Base-by-base conservation (phyloP, 2,113 vertebrate species). In the Serilophus lunatus region DNA sequence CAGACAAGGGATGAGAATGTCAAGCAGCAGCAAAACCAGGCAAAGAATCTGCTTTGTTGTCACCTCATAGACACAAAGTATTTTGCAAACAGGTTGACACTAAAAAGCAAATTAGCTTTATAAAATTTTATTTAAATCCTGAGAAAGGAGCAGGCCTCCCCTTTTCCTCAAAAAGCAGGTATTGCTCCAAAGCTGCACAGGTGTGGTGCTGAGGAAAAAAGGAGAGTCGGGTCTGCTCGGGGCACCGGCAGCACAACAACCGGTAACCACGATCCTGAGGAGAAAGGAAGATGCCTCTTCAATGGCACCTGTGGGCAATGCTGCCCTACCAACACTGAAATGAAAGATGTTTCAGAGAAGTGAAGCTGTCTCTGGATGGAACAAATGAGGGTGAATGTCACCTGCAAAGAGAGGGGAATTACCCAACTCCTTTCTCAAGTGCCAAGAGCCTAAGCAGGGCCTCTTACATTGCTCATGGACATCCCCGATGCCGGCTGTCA, bases 371-470 rank as follows among this genome's bases (percentile, higher is more conserved):
- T 53, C 53, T 79, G 76, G 44, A 88, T 88, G 86, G 90, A 95
- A 94, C n/a, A 93, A 92, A 86, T 88, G 88, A 93, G 53, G 53
- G 72, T 84, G 40, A 96, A 86, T 1, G 5, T 74, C 79, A 93
- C 72, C 85, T 81, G 56, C 87, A 83, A 70, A 80, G 78, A 59
- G 60, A 8, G 36, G 82, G 93, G 75, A 94, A 93, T 88, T 76
- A 93, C 65, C 64, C 68, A 78, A 42, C 51, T 70, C 47, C 65
- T 47, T 49, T 51, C 68, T 92, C 35, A 78, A 86, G 47, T 1
- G 2, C 82, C 49, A 72, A 56, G 71, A 89, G n/a, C 61, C 3
- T 3, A 57, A 71, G 31, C 47, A 49, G 79, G 28, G 56, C 75
- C 59, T 88, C 74, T 78, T 45, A 28, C 6, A 1, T 82, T 78